A percentile compares a stretch with the other conserved stretches of the same genome.
Evolutionary conservation across 2,113 vertebrate species (phyloP).

Genomic region (Caloenas nicobarica): DNA sequence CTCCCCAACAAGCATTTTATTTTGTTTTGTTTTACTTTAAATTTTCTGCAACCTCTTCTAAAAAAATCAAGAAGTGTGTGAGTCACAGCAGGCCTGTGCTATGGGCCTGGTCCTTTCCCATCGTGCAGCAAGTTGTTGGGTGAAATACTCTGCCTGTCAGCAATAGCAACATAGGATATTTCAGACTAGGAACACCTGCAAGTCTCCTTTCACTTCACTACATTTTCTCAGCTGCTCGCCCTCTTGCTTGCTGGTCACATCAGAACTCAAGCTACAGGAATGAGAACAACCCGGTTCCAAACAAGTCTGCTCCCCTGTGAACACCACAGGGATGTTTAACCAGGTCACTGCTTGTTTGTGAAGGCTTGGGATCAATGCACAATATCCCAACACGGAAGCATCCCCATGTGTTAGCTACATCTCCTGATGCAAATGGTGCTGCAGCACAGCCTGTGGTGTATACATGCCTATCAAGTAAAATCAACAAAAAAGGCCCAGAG

Average conservation of each 20-base stretch:
- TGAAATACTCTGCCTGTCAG: not conserved
- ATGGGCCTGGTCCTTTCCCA: not conserved
- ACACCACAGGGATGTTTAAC: not conserved
- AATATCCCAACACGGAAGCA: not conserved
- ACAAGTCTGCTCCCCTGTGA: not conserved
- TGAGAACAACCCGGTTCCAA: not conserved
- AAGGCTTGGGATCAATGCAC: not conserved
- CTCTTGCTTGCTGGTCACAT: not conserved
- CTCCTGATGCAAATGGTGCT: not conserved
- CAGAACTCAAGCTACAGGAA: not conserved
- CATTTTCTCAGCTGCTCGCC: not conserved
- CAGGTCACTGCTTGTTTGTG: not conserved
- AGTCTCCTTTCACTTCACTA: not conserved
- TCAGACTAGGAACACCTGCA: not conserved
- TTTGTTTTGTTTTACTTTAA: not conserved
- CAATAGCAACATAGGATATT: not conserved
- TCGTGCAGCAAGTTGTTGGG: not conserved
- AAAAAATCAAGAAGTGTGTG: not conserved
- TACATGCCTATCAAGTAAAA: not conserved
- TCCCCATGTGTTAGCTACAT: not conserved
- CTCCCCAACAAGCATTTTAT: not conserved
- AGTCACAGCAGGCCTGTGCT: not conserved
- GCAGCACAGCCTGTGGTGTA: not conserved
- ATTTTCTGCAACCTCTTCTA: not conserved
- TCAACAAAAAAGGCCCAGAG: not conserved